These are phyloP conservation scores for Pollimyrus isidori DNA, from an alignment of 2,113 vertebrate species.

Conservation along the genomic window DNA sequence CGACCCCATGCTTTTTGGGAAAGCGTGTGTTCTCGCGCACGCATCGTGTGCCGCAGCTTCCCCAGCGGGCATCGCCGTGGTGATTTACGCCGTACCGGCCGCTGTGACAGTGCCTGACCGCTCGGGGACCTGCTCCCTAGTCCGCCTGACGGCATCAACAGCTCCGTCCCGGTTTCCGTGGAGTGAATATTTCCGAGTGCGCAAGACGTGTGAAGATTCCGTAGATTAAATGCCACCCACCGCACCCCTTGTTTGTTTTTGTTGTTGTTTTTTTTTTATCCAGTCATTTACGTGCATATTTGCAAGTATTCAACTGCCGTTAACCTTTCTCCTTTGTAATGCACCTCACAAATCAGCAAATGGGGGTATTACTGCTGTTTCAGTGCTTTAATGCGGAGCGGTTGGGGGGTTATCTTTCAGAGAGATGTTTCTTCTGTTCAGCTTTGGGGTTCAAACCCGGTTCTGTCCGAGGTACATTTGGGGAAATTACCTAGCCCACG, in stretches of 20 bases:
- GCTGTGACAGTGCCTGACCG: too few relatives aligned
- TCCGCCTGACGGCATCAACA: background rate
- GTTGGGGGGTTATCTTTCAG: background rate
- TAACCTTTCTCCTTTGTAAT: slow-evolving; percentile 27
- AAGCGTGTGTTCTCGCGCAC: slow-evolving; percentile 1
- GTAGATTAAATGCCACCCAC: background rate
- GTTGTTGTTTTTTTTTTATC: background rate
- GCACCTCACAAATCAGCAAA: slow-evolving; percentile 22
- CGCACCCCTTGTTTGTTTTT: background rate
- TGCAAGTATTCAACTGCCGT: background rate
- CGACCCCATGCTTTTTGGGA: background rate
- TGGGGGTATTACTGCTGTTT: slow-evolving; percentile 9
- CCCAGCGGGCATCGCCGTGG: background rate
- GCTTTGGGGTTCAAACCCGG: background rate
- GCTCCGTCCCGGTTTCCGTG: background rate
- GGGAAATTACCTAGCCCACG: background rate
- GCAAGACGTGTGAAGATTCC: background rate
- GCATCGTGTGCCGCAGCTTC: background rate
- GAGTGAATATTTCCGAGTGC: background rate
- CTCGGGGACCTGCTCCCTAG: background rate
- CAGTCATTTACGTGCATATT: background rate
- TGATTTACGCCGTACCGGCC: background rate
- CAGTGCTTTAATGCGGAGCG: background rate
- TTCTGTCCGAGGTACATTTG: background rate
- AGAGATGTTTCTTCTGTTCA: background rate